phyloP scores from a whole-genome alignment of 1,140 invertebrate species.

The Zaprionus vittiger region DNA sequence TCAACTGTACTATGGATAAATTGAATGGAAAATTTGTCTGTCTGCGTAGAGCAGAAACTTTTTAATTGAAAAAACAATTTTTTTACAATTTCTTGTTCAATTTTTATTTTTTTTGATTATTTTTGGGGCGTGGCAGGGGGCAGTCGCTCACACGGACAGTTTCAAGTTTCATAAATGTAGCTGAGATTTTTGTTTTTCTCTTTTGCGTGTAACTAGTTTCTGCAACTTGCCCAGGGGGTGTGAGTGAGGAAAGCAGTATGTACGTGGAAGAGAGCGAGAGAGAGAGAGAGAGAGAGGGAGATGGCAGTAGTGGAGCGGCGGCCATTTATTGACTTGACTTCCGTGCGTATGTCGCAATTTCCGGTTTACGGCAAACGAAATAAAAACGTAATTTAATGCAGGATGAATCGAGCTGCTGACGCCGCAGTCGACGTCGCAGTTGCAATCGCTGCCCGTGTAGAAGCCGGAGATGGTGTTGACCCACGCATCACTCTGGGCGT shows the following conservation, averaged over 20 bases:
- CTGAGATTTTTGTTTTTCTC: constrained; percentile 55
- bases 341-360: constrained; percentile 82
- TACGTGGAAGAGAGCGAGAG: neutral
- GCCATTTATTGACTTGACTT: constrained; percentile 80
- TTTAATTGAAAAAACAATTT: constrained; percentile 83
- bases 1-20: constrained; percentile 63
- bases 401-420: constrained; percentile 19
- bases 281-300: neutral
- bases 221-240: constrained; percentile 25
- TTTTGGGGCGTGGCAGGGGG: constrained; percentile 10
- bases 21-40: constrained; percentile 79
- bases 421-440: neutral
- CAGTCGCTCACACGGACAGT: constrained; percentile 27
- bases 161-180: constrained; percentile 81
- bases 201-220: constrained; percentile 69
- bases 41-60: constrained; percentile 70
- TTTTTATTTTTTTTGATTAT: constrained; percentile 50
- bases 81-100: constrained; percentile 57
- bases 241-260: neutral
- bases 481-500: constrained; percentile 26
- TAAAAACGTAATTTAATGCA: constrained; percentile 81
- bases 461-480: constrained; percentile 11
- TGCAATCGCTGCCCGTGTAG: no score
- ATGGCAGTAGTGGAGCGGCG: constrained; percentile 30
- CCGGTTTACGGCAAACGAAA: constrained; percentile 80